Base-by-base conservation (phyloP, 1,140 invertebrate species). In the Agraylea sexmaculata region DNA sequence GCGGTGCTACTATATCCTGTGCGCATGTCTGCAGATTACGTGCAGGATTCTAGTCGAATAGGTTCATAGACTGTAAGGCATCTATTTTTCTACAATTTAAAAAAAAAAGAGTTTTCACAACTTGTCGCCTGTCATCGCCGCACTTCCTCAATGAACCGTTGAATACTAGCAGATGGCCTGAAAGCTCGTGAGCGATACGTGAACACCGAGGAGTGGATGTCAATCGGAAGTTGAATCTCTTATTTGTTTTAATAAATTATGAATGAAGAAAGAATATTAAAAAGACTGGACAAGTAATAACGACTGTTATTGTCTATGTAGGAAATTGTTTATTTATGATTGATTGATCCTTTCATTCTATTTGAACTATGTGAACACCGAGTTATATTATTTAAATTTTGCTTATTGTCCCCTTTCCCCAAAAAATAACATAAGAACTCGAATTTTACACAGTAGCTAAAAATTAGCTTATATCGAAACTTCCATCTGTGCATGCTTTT, bases 211-310 rank as follows among this genome's bases (percentile, higher is more conserved):
- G 10, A 15, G 21, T 35, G 38, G 23, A 35, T 35, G 40, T n/a
- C n/a, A n/a, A n/a, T n/a, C n/a, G n/a, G n/a, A n/a, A n/a, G n/a
- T n/a, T n/a, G 40, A 46, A 46, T 46, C 45, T 46, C 45, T 36
- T 21, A 19, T 33, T 20, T n/a, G 15, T 44, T 12, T 27, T n/a
- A 37, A 19, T 29, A n/a, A 27, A 30, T 33, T 19, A 28, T 20
- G 22, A 10, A 10, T 15, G 13, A 23, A 13, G 19, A 34, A 40
- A 30, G 40, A 46, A 35, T 43, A 27, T 34, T 34, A 25, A 43
- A 43, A 48, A 49, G 46, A 49, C 46, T 49, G 46, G 42, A 42
- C n/a, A n/a, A n/a, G n/a, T n/a, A n/a, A n/a, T n/a, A n/a, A n/a
- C n/a, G n/a, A n/a, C n/a, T n/a, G n/a, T n/a, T n/a, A n/a, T n/a